Base-by-base conservation (phyloP, 1,140 invertebrate species). In the Planococcus citri region DNA sequence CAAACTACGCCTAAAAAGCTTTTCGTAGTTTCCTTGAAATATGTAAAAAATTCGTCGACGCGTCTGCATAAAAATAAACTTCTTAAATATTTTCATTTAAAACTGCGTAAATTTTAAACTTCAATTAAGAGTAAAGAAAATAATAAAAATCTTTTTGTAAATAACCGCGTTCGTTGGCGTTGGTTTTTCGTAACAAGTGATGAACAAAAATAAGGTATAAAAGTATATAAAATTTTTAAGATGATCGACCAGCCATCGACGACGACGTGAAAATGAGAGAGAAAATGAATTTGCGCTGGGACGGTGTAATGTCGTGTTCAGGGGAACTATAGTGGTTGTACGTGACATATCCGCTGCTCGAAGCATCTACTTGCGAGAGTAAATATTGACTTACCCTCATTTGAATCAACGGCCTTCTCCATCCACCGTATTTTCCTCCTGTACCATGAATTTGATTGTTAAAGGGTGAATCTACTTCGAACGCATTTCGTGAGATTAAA, bases 351-450 rank as follows among this genome's bases (percentile, higher is more conserved):
- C 60, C 60, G 60, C 60, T 25, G 25, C 60, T 64, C 60, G 20
- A 64, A 64, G 60, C 21, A 64, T 64, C 60, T 64, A 64, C 60
- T 64, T 20, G 60, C 25, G 60, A 64, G 17, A 24, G 21, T 20
- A 64, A 64, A 64, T 64, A 64, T 64, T 64, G 60, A 64, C 60
- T 64, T 64, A 64, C 60, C 60, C 60, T 64, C 60, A 64, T 64
- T 64, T 64, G 60, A 64, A 64, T 64, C 60, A 14, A 64, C 60
- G 60, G 25, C 25, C 21, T 64, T 64, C 60, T 64, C 24, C 60
- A 22, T 64, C 41, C 41, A 33, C 17, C 4, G n/a, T 20, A 17
- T 51, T 51, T 51, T 51, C 41, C 17, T 51, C 41, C 41, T 17
- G 41, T 51, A 51, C 17, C 10, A 20, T 20, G 41, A 51, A 51